Evolutionary conservation across 2,797 vertebrate species (phyloP).

Genomic region (Typhlichthys eigenmanni): DNA sequence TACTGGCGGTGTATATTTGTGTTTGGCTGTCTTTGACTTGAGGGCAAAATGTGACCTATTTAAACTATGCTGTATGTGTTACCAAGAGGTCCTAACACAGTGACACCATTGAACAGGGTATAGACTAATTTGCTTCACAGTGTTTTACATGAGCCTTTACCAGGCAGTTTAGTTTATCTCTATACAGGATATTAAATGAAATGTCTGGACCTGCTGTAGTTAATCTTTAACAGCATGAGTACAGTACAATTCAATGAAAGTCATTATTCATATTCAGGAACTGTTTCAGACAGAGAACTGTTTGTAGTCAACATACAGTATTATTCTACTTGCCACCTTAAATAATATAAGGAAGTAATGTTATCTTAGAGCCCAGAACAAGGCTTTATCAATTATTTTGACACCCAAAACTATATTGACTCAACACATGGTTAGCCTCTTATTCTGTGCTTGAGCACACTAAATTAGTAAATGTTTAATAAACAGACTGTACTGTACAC

Average conservation of each 20-base stretch:
- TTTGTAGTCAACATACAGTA: too few species aligned
- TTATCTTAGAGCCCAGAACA: constrained; percentile 20
- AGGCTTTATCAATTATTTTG: constrained; percentile 34
- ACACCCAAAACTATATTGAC: constrained; percentile 7
- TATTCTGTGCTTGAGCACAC: background rate
- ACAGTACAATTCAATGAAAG: constrained; percentile 10
- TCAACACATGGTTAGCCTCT: constrained; percentile 3
- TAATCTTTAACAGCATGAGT: constrained; percentile 33
- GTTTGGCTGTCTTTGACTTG: too few species aligned
- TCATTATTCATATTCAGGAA: constrained; percentile 16
- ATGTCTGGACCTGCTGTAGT: constrained; percentile 25
- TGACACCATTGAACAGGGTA: constrained; percentile 15
- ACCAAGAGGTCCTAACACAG: background rate
- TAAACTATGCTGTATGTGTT: constrained; percentile 24
- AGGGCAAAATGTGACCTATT: background rate
- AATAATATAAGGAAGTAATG: constrained; percentile 9
- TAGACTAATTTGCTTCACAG: constrained; percentile 26
- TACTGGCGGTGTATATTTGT: too few species aligned
- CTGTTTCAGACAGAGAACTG: constrained; percentile 24
- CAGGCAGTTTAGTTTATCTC: constrained; percentile 30
- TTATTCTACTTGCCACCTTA: background rate
- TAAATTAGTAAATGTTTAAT: background rate
- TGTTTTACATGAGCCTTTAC: constrained; percentile 13
- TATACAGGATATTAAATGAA: constrained; percentile 12
- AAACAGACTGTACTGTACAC: background rate